Evolutionary conservation across 1,140 invertebrate species (phyloP).

Genomic region (Lamellibrachia luymesi): DNA sequence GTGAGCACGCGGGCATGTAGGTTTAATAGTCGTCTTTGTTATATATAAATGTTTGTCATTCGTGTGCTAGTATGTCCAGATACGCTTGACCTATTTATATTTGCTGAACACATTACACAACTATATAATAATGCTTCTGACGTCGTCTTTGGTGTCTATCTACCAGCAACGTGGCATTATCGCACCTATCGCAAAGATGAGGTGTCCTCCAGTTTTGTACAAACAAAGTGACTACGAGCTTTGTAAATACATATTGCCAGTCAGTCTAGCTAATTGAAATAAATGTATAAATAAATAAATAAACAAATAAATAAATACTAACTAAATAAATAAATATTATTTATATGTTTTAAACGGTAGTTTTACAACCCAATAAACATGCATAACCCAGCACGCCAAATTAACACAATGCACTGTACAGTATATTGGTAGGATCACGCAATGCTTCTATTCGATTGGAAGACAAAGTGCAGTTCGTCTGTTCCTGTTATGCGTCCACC

Average conservation of each 20-base stretch:
- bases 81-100: no score
- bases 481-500: background rate
- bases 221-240: no score
- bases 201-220: no score
- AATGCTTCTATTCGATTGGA: background rate
- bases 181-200: no score
- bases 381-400: no score
- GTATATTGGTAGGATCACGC: background rate
- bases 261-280: background rate
- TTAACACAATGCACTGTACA: background rate
- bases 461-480: background rate
- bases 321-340: background rate
- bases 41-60: background rate
- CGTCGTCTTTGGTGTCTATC: no score
- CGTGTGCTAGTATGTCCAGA: background rate
- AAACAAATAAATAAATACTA: background rate
- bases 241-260: background rate
- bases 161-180: no score
- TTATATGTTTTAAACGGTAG: background rate
- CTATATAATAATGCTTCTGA: background rate
- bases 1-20: no score
- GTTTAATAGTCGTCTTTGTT: background rate
- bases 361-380: background rate
- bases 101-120: background rate
- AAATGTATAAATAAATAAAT: background rate